Conservation (phyloP, 1,140 invertebrate species). For the Drosophila tropicalis region DNA sequence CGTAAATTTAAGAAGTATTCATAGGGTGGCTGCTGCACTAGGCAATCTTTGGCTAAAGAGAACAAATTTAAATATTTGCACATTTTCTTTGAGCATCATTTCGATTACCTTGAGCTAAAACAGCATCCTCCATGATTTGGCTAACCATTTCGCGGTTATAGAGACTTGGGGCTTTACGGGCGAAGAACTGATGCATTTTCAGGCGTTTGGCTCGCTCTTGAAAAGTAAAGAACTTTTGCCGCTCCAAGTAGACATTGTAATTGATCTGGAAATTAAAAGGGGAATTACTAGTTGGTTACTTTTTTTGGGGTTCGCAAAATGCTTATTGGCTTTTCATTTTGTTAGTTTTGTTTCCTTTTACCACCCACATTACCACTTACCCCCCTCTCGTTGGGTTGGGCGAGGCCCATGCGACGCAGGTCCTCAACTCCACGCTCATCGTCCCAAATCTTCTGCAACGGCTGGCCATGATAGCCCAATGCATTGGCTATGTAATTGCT, state of each 20-base stretch:
- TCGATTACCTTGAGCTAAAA: constrained; percentile 38
- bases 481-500: constrained; percentile 86
- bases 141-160: constrained; percentile 85
- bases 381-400: constrained; percentile 4
- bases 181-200: constrained; percentile 92
- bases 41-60: constrained; percentile 25
- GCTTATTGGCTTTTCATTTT: neutral
- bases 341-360: neutral
- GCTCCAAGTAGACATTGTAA: constrained; percentile 90
- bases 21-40: constrained; percentile 88
- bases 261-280: constrained; percentile 83
- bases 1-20: constrained; percentile 88
- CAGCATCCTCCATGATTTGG: constrained; percentile 83
- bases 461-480: constrained; percentile 93
- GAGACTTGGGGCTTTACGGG: constrained; percentile 89
- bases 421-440: constrained; percentile 90
- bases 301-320: neutral
- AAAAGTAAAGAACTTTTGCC: constrained; percentile 90
- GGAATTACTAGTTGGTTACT: neutral
- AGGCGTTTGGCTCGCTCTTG: constrained; percentile 92
- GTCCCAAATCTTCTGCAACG: constrained; percentile 93
- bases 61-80: neutral
- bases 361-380: neutral
- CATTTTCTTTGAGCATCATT: neutral
- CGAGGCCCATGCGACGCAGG: constrained; percentile 86